phyloP scores from a whole-genome alignment of 2,888 invertebrate species.

The Neoitamus cyanurus region DNA sequence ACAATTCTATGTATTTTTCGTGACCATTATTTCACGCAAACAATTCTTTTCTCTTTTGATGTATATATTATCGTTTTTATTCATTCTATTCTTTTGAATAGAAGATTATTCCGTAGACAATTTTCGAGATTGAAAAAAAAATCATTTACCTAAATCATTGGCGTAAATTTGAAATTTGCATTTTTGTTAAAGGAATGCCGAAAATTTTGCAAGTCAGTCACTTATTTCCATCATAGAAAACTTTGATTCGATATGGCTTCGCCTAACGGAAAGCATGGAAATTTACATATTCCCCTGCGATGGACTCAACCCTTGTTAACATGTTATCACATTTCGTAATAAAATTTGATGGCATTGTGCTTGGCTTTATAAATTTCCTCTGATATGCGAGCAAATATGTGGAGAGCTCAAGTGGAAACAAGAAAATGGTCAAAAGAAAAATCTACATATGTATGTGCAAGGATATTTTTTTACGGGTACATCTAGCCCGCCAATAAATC shows the following conservation, averaged over 20 bases:
- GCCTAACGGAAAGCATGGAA: background rate
- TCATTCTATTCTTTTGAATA: too few relatives aligned
- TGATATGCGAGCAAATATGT: background rate
- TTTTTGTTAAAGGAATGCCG: background rate
- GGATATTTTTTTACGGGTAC: too few relatives aligned
- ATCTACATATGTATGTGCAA: too few relatives aligned
- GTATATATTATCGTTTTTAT: too few relatives aligned
- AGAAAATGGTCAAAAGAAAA: too few relatives aligned
- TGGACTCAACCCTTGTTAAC: conserved; percentile 30
- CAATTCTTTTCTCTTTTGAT: too few relatives aligned
- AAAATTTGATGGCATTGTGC: conserved; percentile 36
- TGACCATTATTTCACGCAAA: too few relatives aligned
- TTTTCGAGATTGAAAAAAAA: too few relatives aligned
- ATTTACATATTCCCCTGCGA: background rate
- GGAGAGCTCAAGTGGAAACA: background rate
- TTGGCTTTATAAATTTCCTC: conserved; percentile 17
- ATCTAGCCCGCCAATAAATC: too few relatives aligned
- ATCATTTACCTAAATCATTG: too few relatives aligned
- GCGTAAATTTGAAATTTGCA: background rate
- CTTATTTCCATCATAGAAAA: background rate
- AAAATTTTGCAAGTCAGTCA: background rate
- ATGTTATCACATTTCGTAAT: conserved; percentile 37
- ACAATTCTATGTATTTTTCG: too few relatives aligned
- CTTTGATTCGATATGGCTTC: background rate
- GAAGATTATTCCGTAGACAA: too few relatives aligned